Evolutionary conservation across 2,113 vertebrate species (phyloP).

Genomic region (Anolis carolinensis): DNA sequence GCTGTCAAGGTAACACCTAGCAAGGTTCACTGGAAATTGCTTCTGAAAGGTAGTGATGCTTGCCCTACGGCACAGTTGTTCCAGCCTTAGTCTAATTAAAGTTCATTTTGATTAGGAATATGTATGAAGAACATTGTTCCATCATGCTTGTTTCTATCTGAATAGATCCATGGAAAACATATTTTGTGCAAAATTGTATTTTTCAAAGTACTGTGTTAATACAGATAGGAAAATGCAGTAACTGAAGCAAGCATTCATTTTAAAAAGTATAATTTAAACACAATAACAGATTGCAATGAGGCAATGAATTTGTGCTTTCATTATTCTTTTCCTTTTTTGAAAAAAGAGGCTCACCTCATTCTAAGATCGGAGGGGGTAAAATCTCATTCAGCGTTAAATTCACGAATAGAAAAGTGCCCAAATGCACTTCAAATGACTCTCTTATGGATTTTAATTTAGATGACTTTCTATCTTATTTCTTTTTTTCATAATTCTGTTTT

Average conservation of each 20-base stretch:
- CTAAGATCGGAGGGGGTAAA: neutral
- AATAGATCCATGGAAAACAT: neutral
- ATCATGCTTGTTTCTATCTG: neutral
- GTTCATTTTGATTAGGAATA: constrained; percentile 43
- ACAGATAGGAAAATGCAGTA: constrained; percentile 29
- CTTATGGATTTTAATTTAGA: constrained; percentile 52
- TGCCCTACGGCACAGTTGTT: constrained; percentile 44
- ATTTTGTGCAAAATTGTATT: neutral
- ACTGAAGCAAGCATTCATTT: constrained; percentile 6
- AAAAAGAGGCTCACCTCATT: neutral
- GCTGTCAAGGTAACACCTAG: constrained; percentile 11
- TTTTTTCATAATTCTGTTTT: constrained; percentile 27
- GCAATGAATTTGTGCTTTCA: constrained; percentile 14
- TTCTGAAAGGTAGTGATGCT: constrained; percentile 22
- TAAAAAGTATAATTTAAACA: constrained; percentile 26
- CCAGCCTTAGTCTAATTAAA: constrained; percentile 53
- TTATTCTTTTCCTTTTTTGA: neutral
- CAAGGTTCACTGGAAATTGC: constrained; percentile 8
- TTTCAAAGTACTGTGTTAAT: neutral
- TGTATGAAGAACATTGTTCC: neutral
- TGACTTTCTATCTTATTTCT: constrained; percentile 18
- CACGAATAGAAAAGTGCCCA: neutral
- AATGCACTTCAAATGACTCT: constrained; percentile 23
- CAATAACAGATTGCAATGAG: neutral
- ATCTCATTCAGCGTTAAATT: constrained; percentile 49